phyloP scores from a whole-genome alignment of 2,113 vertebrate species.

The Alosa alosa region DNA sequence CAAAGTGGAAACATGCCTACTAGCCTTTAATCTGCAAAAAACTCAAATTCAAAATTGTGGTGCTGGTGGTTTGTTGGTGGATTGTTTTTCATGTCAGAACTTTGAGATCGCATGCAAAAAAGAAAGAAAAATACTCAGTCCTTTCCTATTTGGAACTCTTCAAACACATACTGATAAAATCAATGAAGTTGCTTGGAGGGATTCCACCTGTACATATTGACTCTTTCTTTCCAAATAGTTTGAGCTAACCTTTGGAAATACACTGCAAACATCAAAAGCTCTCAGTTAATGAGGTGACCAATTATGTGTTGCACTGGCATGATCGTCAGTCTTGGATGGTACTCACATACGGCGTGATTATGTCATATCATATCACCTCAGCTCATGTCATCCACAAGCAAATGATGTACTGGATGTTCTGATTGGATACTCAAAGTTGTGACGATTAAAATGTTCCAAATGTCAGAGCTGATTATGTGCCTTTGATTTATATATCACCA shows the following conservation, averaged over 20 bases:
- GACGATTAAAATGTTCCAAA: neutral
- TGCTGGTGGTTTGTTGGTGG: neutral
- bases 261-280: neutral
- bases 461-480: neutral
- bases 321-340: neutral
- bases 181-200: neutral
- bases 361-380: neutral
- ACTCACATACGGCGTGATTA: neutral
- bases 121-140: too few relatives aligned
- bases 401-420: neutral
- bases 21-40: neutral
- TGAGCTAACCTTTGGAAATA: neutral
- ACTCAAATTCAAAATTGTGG: neutral
- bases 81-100: neutral
- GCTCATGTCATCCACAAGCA: neutral
- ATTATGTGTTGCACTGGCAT: neutral
- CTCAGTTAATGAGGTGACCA: neutral
- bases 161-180: too few relatives aligned
- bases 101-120: neutral
- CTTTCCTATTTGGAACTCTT: too few relatives aligned
- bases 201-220: neutral
- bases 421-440: neutral
- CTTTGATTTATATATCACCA: neutral
- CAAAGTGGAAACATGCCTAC: neutral
- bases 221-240: neutral